A percentile compares a stretch with the other conserved stretches of the same genome.
Conservation (phyloP, 2,113 vertebrate genomes). For the Trachemys scripta region DNA sequence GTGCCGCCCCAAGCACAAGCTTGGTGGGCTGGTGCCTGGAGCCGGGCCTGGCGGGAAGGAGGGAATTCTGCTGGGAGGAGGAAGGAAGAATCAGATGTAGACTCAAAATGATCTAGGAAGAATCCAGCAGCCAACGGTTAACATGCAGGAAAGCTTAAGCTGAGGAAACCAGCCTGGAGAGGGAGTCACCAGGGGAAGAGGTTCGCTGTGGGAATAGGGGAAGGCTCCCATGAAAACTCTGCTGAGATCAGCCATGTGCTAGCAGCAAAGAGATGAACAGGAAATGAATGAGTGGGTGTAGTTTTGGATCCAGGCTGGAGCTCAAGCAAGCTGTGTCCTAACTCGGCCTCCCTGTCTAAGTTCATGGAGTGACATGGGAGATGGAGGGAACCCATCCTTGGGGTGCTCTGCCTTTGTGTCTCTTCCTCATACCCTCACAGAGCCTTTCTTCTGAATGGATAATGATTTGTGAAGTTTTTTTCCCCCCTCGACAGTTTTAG, state of each 20-base stretch:
- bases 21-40: no score
- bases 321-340: background rate
- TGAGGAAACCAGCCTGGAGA: background rate
- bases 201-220: slow-evolving; percentile 9
- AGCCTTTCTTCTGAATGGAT: background rate
- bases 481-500: background rate
- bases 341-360: fast-evolving
- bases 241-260: fast-evolving
- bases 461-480: background rate
- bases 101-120: background rate
- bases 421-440: background rate
- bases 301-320: background rate
- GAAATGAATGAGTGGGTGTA: background rate
- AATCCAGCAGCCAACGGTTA: background rate
- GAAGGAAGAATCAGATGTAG: background rate
- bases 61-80: background rate
- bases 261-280: background rate
- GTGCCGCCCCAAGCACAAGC: no score
- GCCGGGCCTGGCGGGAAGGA: background rate
- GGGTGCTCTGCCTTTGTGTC: background rate
- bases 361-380: background rate
- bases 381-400: background rate
- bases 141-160: background rate
- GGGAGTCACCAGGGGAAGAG: background rate
- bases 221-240: slow-evolving; percentile 11